Evolutionary conservation across 2,888 invertebrate species (phyloP).

Genomic region (Palloptera scutellata): DNA sequence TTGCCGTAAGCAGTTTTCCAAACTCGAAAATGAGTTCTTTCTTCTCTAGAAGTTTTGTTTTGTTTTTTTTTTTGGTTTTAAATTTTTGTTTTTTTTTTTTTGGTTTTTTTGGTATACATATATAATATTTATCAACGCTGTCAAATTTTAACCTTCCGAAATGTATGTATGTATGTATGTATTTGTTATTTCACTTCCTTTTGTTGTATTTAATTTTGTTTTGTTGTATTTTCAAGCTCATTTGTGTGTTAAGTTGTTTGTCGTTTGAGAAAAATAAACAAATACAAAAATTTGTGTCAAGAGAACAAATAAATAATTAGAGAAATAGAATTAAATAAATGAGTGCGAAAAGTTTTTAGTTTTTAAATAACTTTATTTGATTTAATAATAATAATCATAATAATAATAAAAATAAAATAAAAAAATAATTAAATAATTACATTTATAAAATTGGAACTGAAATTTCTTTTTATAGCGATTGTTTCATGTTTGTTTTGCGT

Average conservation of each 20-base stretch:
- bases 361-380: conserved; percentile 28
- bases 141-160: conserved; percentile 58
- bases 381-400: conserved; percentile 21
- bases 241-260: conserved; percentile 14
- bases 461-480: conserved; percentile 27
- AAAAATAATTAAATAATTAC: conserved; percentile 24
- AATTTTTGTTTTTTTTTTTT: conserved; percentile 23
- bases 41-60: conserved; percentile 25
- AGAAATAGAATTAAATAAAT: background rate
- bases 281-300: background rate
- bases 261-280: background rate
- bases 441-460: conserved; percentile 37
- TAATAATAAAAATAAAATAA: conserved; percentile 19
- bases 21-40: conserved; percentile 9
- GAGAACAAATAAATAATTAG: background rate
- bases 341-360: conserved; percentile 3
- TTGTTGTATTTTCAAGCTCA: conserved; percentile 42
- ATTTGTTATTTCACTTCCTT: conserved; percentile 34
- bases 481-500: conserved; percentile 24
- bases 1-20: conserved; percentile 13
- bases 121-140: conserved; percentile 31
- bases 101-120: conserved; percentile 16
- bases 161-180: conserved; percentile 45
- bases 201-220: conserved; percentile 30
- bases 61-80: conserved; percentile 11